Conservation (phyloP, 2,797 vertebrate species). For the Leuciscus waleckii region DNA sequence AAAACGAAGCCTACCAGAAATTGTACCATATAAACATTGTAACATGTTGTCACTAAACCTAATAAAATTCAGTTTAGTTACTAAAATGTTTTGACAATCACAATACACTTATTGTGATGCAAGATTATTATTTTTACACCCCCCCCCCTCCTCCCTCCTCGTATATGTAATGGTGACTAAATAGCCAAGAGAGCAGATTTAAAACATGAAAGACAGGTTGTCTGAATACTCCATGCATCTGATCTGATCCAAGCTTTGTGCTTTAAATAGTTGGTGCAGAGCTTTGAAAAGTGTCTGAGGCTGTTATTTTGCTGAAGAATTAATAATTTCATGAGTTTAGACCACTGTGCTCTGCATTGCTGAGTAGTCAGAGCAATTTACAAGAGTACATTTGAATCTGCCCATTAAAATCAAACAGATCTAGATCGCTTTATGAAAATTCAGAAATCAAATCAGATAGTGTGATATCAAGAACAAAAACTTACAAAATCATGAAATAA, state of each 20-base stretch:
- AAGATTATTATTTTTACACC: too few relatives aligned
- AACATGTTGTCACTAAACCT: too few relatives aligned
- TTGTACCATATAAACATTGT: too few relatives aligned
- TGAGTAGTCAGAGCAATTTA: background rate
- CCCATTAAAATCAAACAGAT: background rate
- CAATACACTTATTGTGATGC: too few relatives aligned
- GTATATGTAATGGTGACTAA: background rate
- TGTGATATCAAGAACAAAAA: background rate
- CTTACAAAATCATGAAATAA: background rate
- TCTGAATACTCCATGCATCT: background rate
- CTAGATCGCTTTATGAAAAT: background rate
- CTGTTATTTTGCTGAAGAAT: background rate
- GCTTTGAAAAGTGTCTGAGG: too few relatives aligned
- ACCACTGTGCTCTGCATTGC: background rate
- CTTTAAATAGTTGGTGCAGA: constrained; percentile 17
- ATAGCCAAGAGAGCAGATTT: background rate
- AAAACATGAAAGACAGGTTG: background rate
- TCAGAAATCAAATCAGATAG: background rate
- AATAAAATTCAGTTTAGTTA: too few relatives aligned
- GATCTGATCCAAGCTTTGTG: background rate
- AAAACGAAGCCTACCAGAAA: too few relatives aligned
- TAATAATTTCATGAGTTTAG: background rate
- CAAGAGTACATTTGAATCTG: background rate
- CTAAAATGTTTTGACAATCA: too few relatives aligned
- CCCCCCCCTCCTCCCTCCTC: fast-evolving